Conservation (phyloP, 2,113 vertebrate genomes). For the Cyprinodon tularosa region DNA sequence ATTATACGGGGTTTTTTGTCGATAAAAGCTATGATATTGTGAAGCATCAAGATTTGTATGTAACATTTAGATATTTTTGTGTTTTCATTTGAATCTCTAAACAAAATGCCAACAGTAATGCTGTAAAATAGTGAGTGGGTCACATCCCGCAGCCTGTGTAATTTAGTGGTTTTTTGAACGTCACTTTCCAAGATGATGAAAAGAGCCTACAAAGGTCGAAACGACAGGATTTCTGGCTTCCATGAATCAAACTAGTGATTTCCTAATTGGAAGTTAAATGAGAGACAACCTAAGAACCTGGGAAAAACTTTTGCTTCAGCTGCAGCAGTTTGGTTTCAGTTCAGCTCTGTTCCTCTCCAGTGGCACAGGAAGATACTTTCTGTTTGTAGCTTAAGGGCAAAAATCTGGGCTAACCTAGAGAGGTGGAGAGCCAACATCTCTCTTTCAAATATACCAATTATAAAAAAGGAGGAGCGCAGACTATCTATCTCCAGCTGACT, state of each 20-base stretch:
- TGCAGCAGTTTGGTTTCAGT: slow-evolving; percentile 9
- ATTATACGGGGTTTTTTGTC: not conserved
- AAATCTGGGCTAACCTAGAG: slow-evolving; percentile 13
- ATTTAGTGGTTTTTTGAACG: not conserved
- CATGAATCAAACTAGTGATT: not conserved
- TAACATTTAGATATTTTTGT: not conserved
- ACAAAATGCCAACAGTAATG: not conserved
- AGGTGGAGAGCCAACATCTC: slow-evolving; percentile 30
- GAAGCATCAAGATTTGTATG: not conserved
- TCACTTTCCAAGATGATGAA: not conserved
- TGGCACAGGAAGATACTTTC: not conserved
- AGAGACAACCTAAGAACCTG: not conserved
- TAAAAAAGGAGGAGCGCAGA: slow-evolving; percentile 23
- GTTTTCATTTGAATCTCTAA: not conserved
- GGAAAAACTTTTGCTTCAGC: not conserved
- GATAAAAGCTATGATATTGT: slow-evolving; percentile 15
- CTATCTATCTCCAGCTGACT: slow-evolving; percentile 30
- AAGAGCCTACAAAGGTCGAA: not conserved
- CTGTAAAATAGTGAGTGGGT: not conserved
- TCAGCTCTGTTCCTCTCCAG: slow-evolving; percentile 25
- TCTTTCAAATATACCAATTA: slow-evolving; percentile 50
- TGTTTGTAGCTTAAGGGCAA: slow-evolving; percentile 1
- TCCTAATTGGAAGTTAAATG: not conserved
- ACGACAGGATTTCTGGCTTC: no score
- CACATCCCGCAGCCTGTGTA: not conserved